Evolutionary conservation across 2,888 invertebrate genomes (phyloP).

Genomic region (Stenchaetothrips biformis): DNA sequence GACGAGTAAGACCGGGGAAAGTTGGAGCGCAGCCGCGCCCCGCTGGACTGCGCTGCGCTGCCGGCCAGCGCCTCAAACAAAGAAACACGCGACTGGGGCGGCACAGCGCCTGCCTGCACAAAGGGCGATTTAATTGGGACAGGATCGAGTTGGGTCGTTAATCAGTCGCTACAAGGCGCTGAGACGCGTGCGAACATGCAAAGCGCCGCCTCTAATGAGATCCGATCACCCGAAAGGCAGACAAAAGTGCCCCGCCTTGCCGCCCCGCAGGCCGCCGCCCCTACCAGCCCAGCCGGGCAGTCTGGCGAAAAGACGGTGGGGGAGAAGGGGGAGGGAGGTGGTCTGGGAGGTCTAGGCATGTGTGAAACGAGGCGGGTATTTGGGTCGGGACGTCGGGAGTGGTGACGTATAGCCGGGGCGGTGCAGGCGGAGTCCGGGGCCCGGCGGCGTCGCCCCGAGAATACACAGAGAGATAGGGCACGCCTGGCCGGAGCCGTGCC

Average conservation of each 20-base stretch:
- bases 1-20: background rate
- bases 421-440: background rate
- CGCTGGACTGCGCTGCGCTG: background rate
- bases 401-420: background rate
- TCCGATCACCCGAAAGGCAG: background rate
- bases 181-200: background rate
- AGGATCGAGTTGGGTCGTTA: background rate
- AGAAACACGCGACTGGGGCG: background rate
- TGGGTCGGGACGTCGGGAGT: background rate
- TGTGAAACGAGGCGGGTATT: slow-evolving; percentile 3
- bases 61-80: background rate
- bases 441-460: background rate
- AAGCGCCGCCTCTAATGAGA: background rate
- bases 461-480: no score
- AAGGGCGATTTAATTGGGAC: background rate
- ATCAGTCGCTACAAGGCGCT: background rate
- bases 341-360: background rate
- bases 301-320: background rate
- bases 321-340: background rate
- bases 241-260: background rate
- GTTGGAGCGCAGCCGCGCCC: no score
- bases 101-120: background rate
- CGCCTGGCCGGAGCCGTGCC: no score
- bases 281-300: background rate
- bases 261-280: background rate